Percentiles rank a stretch among this genome's conserved stretches.
Evolutionary conservation across 2,797 vertebrate genomes (phyloP).

Genomic region (Hyperoplus immaculatus): DNA sequence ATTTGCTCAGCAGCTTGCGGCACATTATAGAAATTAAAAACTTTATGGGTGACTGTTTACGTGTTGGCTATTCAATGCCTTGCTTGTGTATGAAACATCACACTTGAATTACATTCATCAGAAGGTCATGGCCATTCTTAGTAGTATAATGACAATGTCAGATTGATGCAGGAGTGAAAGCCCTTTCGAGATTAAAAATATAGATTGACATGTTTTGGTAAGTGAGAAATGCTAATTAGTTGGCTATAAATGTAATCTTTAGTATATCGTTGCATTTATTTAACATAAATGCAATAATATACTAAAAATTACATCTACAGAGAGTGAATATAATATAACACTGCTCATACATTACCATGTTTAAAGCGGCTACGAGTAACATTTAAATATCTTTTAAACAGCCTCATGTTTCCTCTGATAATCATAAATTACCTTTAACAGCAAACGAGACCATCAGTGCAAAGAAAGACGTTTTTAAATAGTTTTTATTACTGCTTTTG

Average conservation of each 20-base stretch:
- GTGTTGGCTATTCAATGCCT: slow-evolving; percentile 24
- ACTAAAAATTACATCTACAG: slow-evolving; percentile 29
- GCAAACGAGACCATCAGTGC: too few relatives aligned
- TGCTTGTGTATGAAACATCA: slow-evolving; percentile 41
- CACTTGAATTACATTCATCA: slow-evolving; percentile 47
- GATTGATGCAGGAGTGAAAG: slow-evolving; percentile 46
- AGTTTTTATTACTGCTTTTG: too few relatives aligned
- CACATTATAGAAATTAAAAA: slow-evolving; percentile 53
- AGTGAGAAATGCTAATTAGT: slow-evolving; percentile 59
- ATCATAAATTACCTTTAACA: too few relatives aligned
- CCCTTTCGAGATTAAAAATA: slow-evolving; percentile 31
- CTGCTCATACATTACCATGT: slow-evolving; percentile 41
- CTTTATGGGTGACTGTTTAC: slow-evolving; percentile 4
- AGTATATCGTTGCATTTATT: background rate
- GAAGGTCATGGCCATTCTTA: slow-evolving; percentile 49
- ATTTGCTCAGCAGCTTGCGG: slow-evolving; percentile 46
- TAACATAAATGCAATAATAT: slow-evolving; percentile 58
- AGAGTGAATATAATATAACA: slow-evolving; percentile 43
- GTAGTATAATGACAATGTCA: slow-evolving; percentile 54
- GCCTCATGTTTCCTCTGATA: too few relatives aligned
- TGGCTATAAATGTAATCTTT: background rate
- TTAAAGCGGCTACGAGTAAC: background rate
- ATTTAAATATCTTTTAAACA: too few relatives aligned
- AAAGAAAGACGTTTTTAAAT: too few relatives aligned
- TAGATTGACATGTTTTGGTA: slow-evolving; percentile 48